Evolutionary conservation across 1,140 invertebrate genomes (phyloP).

Genomic region (Chymomyza costata): DNA sequence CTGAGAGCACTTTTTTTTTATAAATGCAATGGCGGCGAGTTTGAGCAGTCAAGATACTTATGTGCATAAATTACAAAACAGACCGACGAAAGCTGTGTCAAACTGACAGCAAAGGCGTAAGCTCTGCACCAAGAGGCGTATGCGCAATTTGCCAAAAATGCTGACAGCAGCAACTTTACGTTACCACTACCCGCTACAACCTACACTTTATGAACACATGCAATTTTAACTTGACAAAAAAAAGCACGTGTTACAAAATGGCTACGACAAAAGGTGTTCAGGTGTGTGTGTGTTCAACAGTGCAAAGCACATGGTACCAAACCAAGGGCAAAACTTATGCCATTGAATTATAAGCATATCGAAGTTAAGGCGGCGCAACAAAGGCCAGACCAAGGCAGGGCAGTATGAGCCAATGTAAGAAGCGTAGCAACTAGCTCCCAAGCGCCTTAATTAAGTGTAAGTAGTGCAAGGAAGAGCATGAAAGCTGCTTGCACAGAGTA

Average conservation of each 20-base stretch:
- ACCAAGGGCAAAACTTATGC: constrained; percentile 20
- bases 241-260: constrained; percentile 10
- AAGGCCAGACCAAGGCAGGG: background rate
- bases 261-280: constrained; percentile 5
- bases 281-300: background rate
- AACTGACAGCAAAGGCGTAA: background rate
- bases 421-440: constrained; percentile 9
- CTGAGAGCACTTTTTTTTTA: constrained; percentile 17
- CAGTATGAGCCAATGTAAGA: constrained; percentile 9
- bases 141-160: constrained; percentile 52
- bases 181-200: too few relatives aligned
- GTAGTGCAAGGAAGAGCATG: too few relatives aligned
- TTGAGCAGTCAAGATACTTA: constrained; percentile 28
- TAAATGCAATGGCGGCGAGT: constrained; percentile 19
- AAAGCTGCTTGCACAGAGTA: too few relatives aligned
- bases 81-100: constrained; percentile 17
- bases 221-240: constrained; percentile 39
- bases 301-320: constrained; percentile 21
- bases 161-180: too few relatives aligned
- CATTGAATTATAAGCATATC: constrained; percentile 33
- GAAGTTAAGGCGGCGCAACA: constrained; percentile 23
- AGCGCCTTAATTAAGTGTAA: constrained; percentile 48
- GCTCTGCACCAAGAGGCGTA: constrained; percentile 41
- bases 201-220: too few relatives aligned
- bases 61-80: constrained; percentile 62